Base-by-base conservation (phyloP, 2,888 invertebrate species). In the Clanis bilineata region DNA sequence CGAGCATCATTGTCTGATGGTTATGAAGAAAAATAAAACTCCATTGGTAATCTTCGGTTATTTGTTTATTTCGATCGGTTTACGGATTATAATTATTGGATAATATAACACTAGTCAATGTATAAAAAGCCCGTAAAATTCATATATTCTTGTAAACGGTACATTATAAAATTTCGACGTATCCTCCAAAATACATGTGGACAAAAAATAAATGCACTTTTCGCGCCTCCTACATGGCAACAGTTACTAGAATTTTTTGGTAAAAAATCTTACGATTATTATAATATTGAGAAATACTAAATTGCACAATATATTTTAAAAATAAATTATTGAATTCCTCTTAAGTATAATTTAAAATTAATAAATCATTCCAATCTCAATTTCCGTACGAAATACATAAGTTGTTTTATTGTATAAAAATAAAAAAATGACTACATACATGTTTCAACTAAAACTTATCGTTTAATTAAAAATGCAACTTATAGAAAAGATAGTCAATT, bases 141-240 rank as follows among this genome's bases (percentile, higher is more conserved):
- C 79, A 76, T 81, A 82, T 76, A 74, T 72, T 73, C 74, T 78
- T 81, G 75, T 79, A 81, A 77, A 82, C 72, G 23, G 41, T 57
- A 60, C 41, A 60, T 67, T 66, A 66, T 73, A 77, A 67, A 82
- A 77, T 84, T 85, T 84, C 70, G 77, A 77, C 74, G 68, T 69
- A 69, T 65, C 74, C 65, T 77, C 76, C 58, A 58, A 77, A 79
- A 79, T 80, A 80, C 75, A 76, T 69, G 73, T 82, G 80, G 82
- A 84, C 80, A 83, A 85, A 84, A 83, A 87, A 87, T 87, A 89
- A 89, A 88, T 88, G 88, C 88, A 88, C 81, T 80, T 79, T 79
- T 73, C 74, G 77, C 80, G 83, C 83, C 88, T 78, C 82, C 79
- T 83, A 87, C 80, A 86, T 87, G 88, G 86, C 86, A 85, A 82